Base-by-base conservation (phyloP, 2,113 vertebrate genomes). In the Hyperopisus bebe region DNA sequence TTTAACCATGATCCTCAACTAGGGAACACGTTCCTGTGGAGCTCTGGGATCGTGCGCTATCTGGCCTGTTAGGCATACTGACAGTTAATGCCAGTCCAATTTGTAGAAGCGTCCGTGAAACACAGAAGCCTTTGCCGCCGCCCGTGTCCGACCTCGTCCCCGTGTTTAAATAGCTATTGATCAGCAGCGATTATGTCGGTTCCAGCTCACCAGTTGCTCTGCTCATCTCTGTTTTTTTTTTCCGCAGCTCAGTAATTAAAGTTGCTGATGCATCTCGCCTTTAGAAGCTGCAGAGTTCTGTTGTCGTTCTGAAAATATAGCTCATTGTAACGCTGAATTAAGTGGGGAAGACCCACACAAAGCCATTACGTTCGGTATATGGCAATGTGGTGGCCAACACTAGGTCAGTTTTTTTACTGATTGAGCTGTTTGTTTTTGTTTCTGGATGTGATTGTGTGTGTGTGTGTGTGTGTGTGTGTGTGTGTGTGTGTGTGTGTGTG, bases 151-250 rank as follows among this genome's bases (percentile, higher is more conserved):
- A 87, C 88, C 48, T 82, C 47, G 27, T 58, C 77, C 89, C 70
- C 70, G 0, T 0, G 88, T 89, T 88, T 51, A 90, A 90, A 93
- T 91, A 53, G 82, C 55, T 92, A 93, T 93, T 91, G 92, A 93
- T 93, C 91, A 58, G 51, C 80, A 90, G 86, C 48, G 44, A 84
- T 46, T 84, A 88, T 86, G 88, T 88, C 21, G 44, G 82, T 46
- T 31, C 48, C 89, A 62, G 89, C 19, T 74, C 17, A 31, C 10
- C 24, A 42, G 88, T n/a, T n/a, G 46, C 82, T 47, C 8, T 1
- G 31, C 48, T 80, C 24, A 77, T 89, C 77, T 19, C 87, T 87
- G 48, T 53, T 19, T 90, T 84, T 90, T 89, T 89, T 48, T 24
- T 82, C 46, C 53, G n/a, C 39, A 24, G 83, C 15, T 8, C 6